phyloP scores from a whole-genome alignment of 1,140 invertebrate genomes.

The Bombus pascuorum region DNA sequence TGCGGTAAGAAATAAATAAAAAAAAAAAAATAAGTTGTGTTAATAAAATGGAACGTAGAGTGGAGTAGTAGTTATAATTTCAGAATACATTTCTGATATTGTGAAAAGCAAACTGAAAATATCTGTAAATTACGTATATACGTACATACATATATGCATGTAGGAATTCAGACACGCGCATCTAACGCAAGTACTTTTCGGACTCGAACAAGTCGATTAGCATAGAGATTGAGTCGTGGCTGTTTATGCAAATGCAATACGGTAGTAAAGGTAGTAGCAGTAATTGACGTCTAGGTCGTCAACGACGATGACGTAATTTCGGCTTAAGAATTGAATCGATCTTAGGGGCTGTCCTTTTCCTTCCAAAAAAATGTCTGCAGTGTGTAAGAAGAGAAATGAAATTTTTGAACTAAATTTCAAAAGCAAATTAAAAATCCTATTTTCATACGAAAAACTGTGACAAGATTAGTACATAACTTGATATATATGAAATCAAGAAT shows the following conservation, averaged over 20 bases:
- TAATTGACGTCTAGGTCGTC: slow-evolving; percentile 59
- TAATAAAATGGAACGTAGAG: neutral
- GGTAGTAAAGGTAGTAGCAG: slow-evolving; percentile 63
- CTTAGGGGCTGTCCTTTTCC: neutral
- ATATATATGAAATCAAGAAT: too few species aligned
- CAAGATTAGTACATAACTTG: too few species aligned
- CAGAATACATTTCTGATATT: neutral
- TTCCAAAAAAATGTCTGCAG: neutral
- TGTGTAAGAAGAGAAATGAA: neutral
- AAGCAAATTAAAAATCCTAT: too few species aligned
- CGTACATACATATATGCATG: slow-evolving; percentile 18
- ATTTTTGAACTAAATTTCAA: neutral
- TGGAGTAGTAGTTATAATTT: neutral
- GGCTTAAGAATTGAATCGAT: slow-evolving; percentile 19
- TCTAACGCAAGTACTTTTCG: slow-evolving; percentile 72
- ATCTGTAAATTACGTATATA: neutral
- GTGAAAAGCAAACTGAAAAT: neutral
- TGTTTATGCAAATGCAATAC: slow-evolving; percentile 80
- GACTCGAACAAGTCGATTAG: slow-evolving; percentile 79
- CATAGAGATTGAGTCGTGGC: slow-evolving; percentile 82
- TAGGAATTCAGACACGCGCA: slow-evolving; percentile 35
- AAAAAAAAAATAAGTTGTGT: too few species aligned
- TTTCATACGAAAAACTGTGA: too few species aligned
- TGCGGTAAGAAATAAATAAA: neutral
- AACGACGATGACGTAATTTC: slow-evolving; percentile 43